Evolutionary conservation across 2,888 invertebrate species (phyloP).

Genomic region (Notodonta dromedarius): DNA sequence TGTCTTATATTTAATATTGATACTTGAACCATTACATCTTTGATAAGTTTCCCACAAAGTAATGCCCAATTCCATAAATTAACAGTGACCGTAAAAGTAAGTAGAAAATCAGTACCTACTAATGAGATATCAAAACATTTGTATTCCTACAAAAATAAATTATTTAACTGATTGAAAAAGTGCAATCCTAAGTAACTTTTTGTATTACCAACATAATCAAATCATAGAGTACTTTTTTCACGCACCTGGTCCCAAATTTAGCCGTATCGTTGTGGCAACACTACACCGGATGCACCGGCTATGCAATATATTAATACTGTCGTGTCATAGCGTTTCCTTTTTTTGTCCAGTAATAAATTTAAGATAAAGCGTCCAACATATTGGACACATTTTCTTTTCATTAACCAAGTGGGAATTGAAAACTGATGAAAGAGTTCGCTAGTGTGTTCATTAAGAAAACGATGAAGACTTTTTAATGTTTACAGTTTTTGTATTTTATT

Average conservation of each 20-base stretch:
- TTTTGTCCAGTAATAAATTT: slow-evolving; percentile 36
- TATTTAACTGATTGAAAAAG: neutral
- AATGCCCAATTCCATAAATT: no score
- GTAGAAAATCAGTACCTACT: no score
- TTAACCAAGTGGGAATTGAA: slow-evolving; percentile 10
- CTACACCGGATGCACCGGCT: slow-evolving; percentile 47
- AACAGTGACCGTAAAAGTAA: no score
- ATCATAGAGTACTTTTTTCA: neutral
- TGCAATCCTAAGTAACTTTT: neutral
- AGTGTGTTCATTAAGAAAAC: neutral
- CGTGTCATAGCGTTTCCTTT: slow-evolving; percentile 38
- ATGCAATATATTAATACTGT: slow-evolving; percentile 49
- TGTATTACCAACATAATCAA: neutral
- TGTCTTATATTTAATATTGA: no score
- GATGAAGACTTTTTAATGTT: no score
- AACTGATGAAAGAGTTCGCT: neutral
- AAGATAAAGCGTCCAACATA: slow-evolving; percentile 25
- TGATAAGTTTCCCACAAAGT: no score
- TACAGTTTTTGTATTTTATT: no score
- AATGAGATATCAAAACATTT: no score
- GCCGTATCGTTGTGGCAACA: slow-evolving; percentile 1
- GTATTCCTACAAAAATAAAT: no score
- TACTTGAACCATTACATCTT: no score
- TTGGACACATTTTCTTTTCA: slow-evolving; percentile 12
- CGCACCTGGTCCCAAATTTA: slow-evolving; percentile 2